Evolutionary conservation across 2,888 invertebrate genomes (phyloP).

Genomic region (Bugulina stolonifera): DNA sequence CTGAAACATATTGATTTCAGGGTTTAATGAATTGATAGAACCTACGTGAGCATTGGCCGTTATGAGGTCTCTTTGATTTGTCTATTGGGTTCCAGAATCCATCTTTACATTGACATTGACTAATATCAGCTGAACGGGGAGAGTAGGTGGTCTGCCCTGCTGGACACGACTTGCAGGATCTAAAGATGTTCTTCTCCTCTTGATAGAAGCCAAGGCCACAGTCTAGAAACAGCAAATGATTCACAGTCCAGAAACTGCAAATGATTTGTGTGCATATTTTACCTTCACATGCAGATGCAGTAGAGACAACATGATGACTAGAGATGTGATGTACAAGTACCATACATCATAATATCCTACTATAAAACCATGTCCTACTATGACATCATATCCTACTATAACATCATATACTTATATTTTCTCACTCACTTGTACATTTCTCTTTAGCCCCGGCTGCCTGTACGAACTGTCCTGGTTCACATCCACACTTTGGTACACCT

Average conservation of each 20-base stretch:
- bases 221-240: not conserved
- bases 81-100: conserved; percentile 9
- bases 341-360: too few species aligned
- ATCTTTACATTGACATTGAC: not conserved
- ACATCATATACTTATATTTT: too few species aligned
- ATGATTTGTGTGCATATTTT: too few species aligned
- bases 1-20: too few species aligned
- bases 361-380: too few species aligned
- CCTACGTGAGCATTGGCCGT: not conserved
- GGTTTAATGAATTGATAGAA: too few species aligned
- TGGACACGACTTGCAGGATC: conserved; percentile 5
- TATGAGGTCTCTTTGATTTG: not conserved
- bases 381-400: not conserved
- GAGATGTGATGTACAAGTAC: too few species aligned
- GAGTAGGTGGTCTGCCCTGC: not conserved
- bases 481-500: not conserved
- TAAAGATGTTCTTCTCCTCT: conserved; percentile 5
- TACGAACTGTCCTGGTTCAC: conserved; percentile 1
- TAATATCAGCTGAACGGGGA: not conserved
- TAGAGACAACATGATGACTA: too few species aligned
- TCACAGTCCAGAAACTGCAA: too few species aligned
- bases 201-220: not conserved
- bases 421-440: not conserved
- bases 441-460: not conserved
- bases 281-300: too few species aligned